Evolutionary conservation across 2,797 vertebrate genomes (phyloP).

Genomic region (Sebastes kiyomatsui): DNA sequence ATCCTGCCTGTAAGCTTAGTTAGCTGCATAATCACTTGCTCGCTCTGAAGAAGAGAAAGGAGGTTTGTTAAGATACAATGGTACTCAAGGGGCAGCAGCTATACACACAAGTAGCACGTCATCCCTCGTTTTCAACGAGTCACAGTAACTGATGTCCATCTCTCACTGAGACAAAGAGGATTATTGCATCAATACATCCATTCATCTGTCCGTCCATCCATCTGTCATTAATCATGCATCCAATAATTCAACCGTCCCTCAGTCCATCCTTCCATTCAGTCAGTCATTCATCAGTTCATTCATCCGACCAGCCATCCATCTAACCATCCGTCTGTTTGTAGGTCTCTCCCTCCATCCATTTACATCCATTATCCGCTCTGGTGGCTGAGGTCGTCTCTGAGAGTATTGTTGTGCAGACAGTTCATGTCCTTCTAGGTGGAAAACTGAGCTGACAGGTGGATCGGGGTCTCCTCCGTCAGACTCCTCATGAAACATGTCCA

Average conservation of each 20-base stretch:
- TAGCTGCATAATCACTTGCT: slow-evolving; percentile 66
- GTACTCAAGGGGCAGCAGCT: slow-evolving; percentile 34
- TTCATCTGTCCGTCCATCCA: neutral
- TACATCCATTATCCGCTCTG: neutral
- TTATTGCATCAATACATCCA: neutral
- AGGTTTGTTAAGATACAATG: slow-evolving; percentile 50
- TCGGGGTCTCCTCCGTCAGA: neutral
- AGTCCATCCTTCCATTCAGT: neutral
- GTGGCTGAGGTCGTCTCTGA: neutral
- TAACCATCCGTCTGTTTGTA: too few species aligned
- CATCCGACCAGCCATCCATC: too few species aligned
- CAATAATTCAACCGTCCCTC: neutral
- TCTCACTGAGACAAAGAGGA: neutral
- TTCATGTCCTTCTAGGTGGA: neutral
- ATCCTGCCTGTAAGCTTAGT: slow-evolving; percentile 59
- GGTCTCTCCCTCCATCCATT: too few species aligned
- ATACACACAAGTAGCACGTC: neutral
- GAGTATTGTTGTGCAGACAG: neutral
- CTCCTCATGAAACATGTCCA: neutral
- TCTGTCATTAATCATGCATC: neutral
- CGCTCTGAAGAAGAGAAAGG: slow-evolving; percentile 50
- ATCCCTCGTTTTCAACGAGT: slow-evolving; percentile 1
- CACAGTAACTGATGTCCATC: neutral
- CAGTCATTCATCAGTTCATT: too few species aligned
- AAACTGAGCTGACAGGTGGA: neutral